phyloP scores from a whole-genome alignment of 2,113 vertebrate genomes.

The Gymnogyps californianus region DNA sequence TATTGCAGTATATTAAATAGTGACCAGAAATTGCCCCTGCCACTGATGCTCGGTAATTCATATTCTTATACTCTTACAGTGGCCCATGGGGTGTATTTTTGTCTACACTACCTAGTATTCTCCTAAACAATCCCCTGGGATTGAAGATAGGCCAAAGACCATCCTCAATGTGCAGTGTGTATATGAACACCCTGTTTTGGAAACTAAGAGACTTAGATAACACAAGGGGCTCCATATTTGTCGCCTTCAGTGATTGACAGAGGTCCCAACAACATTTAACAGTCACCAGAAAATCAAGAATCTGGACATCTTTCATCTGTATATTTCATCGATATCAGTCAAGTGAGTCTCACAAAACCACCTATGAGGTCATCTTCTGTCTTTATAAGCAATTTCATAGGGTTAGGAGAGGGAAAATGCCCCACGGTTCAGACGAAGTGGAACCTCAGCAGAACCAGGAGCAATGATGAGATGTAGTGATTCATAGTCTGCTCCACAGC shows the following conservation, averaged over 20 bases:
- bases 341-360: not conserved
- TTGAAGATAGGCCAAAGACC: not conserved
- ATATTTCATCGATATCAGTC: not conserved
- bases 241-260: not conserved
- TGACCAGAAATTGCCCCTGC: not conserved
- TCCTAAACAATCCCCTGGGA: not conserved
- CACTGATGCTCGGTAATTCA: not conserved
- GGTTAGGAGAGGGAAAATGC: not conserved
- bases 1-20: not conserved
- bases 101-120: not conserved
- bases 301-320: not conserved
- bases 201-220: not conserved
- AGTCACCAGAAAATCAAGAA: not conserved
- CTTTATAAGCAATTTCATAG: not conserved
- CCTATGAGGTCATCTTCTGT: rapidly evolving
- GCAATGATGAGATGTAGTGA: not conserved
- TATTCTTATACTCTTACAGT: not conserved
- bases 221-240: rapidly evolving
- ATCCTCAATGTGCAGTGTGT: not conserved
- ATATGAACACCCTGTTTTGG: not conserved
- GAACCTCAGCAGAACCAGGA: not conserved
- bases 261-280: not conserved
- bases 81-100: not conserved
- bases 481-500: not conserved
- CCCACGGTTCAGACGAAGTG: not conserved